Conservation (phyloP, 2,888 invertebrate genomes). For the Leptothorax acervorum region DNA sequence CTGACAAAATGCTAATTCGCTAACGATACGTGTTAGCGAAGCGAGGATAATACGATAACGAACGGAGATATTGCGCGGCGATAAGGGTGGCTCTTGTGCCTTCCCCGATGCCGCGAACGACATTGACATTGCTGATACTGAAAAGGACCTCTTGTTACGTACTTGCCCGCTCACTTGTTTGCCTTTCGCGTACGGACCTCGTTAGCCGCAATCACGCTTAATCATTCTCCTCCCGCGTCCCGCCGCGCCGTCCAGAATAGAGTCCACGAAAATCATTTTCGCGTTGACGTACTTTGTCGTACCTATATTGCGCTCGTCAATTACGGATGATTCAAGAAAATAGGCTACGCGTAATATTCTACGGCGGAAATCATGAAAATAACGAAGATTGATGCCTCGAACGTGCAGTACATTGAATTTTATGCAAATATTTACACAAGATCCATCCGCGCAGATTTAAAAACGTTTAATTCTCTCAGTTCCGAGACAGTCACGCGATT, state of each 20-base stretch:
- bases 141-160: slow-evolving; percentile 32
- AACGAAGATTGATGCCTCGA: background rate
- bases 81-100: background rate
- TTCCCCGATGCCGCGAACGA: slow-evolving; percentile 12
- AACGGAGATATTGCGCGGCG: slow-evolving; percentile 22
- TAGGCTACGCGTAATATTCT: background rate
- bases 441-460: background rate
- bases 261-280: slow-evolving; percentile 21
- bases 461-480: slow-evolving; percentile 7
- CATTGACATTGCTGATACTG: slow-evolving; percentile 35
- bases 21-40: slow-evolving; percentile 8
- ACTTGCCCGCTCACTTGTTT: slow-evolving; percentile 16
- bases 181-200: slow-evolving; percentile 24
- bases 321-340: background rate
- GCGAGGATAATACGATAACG: slow-evolving; percentile 11
- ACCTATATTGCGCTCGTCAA: background rate
- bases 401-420: background rate
- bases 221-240: slow-evolving; percentile 12
- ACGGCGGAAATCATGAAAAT: background rate
- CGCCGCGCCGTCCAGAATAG: background rate
- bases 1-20: background rate
- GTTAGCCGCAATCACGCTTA: slow-evolving; percentile 34
- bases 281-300: background rate
- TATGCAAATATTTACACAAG: background rate
- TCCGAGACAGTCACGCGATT: background rate